Evolutionary conservation across 2,888 invertebrate species (phyloP).

Genomic region (Diarsia mendica): DNA sequence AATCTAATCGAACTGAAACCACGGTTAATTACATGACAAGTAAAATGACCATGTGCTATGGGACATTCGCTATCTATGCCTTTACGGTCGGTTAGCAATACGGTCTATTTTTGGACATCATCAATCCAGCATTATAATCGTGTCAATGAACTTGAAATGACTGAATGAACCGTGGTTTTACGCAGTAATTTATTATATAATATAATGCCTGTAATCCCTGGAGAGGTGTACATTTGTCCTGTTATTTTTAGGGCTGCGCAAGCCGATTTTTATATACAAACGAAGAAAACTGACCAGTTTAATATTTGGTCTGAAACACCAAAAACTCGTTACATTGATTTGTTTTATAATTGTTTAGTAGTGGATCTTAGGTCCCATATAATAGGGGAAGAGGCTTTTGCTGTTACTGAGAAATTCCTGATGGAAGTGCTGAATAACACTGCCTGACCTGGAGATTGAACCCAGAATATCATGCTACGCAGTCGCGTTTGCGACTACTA

Average conservation of each 20-base stretch:
- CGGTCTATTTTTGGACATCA: conserved; percentile 9
- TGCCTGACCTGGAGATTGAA: not conserved
- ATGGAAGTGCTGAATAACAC: not conserved
- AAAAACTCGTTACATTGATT: too few species aligned
- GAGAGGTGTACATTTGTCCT: not conserved
- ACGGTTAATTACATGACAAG: not conserved
- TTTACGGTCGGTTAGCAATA: not conserved
- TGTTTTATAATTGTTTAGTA: too few species aligned
- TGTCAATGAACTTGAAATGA: not conserved
- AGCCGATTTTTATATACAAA: too few species aligned
- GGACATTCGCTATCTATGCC: not conserved
- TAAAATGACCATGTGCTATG: not conserved
- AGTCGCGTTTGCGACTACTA: not conserved
- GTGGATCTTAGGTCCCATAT: too few species aligned
- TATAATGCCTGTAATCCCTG: not conserved
- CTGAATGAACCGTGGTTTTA: not conserved
- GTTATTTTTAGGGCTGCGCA: too few species aligned
- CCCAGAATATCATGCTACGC: not conserved
- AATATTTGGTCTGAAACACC: too few species aligned
- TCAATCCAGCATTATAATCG: conserved; percentile 6
- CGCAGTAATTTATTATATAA: not conserved
- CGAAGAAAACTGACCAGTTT: too few species aligned
- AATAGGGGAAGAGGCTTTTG: not conserved
- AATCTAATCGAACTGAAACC: too few species aligned
- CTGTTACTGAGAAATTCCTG: not conserved